Base-by-base conservation (phyloP, 2,888 invertebrate species). In the Agrotis exclamationis region DNA sequence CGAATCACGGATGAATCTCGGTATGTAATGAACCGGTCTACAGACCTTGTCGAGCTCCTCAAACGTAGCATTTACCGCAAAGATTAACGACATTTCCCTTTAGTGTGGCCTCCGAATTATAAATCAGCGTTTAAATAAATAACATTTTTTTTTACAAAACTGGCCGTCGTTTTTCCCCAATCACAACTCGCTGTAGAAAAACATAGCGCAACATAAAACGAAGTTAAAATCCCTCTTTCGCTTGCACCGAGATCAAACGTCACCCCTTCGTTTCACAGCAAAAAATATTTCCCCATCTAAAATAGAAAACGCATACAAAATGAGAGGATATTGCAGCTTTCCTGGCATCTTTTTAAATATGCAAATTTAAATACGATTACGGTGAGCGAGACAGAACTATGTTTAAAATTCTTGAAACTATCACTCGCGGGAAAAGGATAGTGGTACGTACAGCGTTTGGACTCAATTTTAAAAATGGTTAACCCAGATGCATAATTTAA, bases 301-400 rank as follows among this genome's bases (percentile, higher is more conserved):
- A 91, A 90, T 89, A 88, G 86, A 75, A 89, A 89, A 89, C 86
- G 90, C 91, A 91, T 90, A 89, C 87, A 86, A 86, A 92, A 90
- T 91, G 91, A 90, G 88, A 86, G 89, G 87, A 91, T 90, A 91
- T 91, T 89, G 89, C 90, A 88, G 86, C 82, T 83, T 85, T 86
- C 79, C 80, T 77, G 76, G 79, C 84, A 86, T 84, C 90, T 91
- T 91, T 92, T 93, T 88, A 89, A 90, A 91, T 88, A 93, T 92
- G 92, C 90, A 92, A 91, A 92, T 92, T 91, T 90, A 88, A 91
- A 93, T 91, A 84, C 88, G 90, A 92, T 92, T 90, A 90, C 86
- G 82, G 74, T 57, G 86, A 91, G 76, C 69, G 88, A 81, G 90
- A 89, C 28, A 72, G 86, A 57, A 48, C 67, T 60, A 80, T 77